Conservation (phyloP, 2,888 invertebrate genomes). For the Lysandra coridon region DNA sequence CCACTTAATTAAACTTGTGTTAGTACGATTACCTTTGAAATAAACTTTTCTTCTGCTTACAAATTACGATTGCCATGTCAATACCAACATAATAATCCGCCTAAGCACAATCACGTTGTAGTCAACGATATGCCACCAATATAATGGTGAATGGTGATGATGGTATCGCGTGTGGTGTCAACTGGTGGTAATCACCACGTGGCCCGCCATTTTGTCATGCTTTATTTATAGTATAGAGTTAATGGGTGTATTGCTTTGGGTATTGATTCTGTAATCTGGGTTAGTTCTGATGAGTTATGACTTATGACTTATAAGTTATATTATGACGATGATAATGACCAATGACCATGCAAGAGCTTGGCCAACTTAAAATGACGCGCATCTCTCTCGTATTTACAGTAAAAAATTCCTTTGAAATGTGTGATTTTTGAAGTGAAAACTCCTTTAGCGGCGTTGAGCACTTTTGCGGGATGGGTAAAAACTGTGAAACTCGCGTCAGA, state of each 20-base stretch:
- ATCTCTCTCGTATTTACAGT: too few species aligned
- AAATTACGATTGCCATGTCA: background rate
- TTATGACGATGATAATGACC: too few species aligned
- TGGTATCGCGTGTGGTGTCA: background rate
- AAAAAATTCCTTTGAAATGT: too few species aligned
- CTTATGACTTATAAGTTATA: too few species aligned
- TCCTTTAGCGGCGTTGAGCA: too few species aligned
- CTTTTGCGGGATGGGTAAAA: too few species aligned
- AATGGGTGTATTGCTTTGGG: background rate
- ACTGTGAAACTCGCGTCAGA: too few species aligned
- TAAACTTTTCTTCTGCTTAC: background rate
- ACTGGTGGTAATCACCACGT: background rate
- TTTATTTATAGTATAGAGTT: background rate
- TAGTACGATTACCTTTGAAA: too few species aligned
- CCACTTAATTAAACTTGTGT: too few species aligned
- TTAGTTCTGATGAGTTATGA: background rate
- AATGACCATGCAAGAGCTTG: too few species aligned
- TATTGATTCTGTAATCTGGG: background rate
- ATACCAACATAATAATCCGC: background rate
- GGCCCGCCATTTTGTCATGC: background rate
- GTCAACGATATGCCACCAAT: background rate
- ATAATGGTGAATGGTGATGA: background rate
- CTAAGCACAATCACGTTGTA: background rate
- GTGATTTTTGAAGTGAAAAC: too few species aligned
- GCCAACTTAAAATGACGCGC: too few species aligned